Conservation (phyloP, 92 coral and sea anemone species). For the Diadumene lineata region DNA sequence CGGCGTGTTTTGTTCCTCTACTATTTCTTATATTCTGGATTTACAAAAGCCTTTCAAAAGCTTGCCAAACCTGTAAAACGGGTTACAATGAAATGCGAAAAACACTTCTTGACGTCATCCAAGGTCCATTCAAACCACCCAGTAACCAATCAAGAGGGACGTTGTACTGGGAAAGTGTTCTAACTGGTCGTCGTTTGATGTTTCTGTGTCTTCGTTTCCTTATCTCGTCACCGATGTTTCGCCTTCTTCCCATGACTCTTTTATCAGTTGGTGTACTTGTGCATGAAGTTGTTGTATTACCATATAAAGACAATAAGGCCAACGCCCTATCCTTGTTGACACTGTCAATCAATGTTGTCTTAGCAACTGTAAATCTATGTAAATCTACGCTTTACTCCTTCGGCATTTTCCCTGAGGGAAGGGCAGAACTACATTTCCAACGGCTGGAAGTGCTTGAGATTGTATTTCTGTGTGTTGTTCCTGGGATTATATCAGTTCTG, state of each 20-base stretch:
- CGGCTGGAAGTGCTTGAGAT: conserved; percentile 43
- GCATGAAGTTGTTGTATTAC: conserved; percentile 48
- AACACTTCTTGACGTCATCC: conserved; percentile 28
- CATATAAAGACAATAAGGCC: conserved; percentile 52
- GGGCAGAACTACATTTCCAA: conserved; percentile 20
- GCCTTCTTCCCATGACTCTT: conserved; percentile 41
- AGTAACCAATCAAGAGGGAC: conserved; percentile 31
- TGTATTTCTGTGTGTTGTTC: conserved; percentile 35
- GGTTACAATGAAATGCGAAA: conserved; percentile 2
- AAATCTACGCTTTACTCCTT: conserved; percentile 53
- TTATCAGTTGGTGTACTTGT: conserved; percentile 38
- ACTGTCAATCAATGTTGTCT: conserved; percentile 41
- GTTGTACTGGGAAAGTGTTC: conserved; percentile 66
- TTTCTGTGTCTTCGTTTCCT: conserved; percentile 50
- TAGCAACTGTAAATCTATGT: conserved; percentile 52
- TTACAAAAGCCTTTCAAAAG: background rate
- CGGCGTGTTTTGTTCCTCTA: conserved; percentile 52
- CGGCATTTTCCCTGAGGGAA: conserved; percentile 47
- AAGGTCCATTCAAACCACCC: conserved; percentile 52
- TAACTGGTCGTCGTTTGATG: conserved; percentile 67
- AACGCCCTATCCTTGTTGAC: conserved; percentile 45
- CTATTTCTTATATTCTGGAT: conserved; percentile 29
- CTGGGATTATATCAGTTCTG: conserved; percentile 16
- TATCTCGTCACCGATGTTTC: conserved; percentile 54
- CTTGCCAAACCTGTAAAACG: no score